Percentiles rank a stretch among this genome's conserved stretches.
Conservation (phyloP, 2,113 vertebrate genomes). For the Daphoenositta chrysoptera region DNA sequence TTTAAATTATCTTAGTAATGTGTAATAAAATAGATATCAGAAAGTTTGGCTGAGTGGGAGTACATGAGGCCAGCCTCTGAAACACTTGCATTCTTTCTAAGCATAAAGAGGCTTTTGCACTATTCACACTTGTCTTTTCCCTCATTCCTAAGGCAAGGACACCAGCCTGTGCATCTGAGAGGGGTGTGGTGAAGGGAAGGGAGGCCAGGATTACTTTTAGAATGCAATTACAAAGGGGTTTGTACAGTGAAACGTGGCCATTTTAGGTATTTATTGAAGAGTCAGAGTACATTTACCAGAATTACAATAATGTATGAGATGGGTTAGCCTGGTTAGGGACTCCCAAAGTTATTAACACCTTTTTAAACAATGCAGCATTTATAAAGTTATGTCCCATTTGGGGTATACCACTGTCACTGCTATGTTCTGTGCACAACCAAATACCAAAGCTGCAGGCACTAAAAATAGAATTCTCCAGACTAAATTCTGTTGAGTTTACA, state of each 20-base stretch:
- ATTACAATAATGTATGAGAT: not conserved
- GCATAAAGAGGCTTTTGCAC: not conserved
- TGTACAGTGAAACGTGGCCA: not conserved
- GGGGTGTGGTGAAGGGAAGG: not conserved
- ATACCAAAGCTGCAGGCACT: not conserved
- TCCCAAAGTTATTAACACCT: not conserved
- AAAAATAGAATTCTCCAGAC: not conserved
- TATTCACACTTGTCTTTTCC: not conserved
- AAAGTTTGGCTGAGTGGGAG: not conserved
- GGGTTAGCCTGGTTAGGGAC: not conserved
- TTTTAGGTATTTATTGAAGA: not conserved
- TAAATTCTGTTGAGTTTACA: not conserved
- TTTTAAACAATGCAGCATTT: not conserved
- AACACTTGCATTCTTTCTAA: not conserved
- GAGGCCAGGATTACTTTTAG: not conserved
- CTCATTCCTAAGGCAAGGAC: rapidly evolving
- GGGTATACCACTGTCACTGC: not conserved
- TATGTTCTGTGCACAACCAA: not conserved
- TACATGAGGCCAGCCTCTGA: not conserved
- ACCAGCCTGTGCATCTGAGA: not conserved
- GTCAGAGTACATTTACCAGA: not conserved
- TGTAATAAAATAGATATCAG: not conserved
- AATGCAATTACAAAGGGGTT: not conserved
- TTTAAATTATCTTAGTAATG: not conserved
- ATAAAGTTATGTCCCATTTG: not conserved